Conservation (phyloP, 2,888 invertebrate species). For the Cephonodes hylas region DNA sequence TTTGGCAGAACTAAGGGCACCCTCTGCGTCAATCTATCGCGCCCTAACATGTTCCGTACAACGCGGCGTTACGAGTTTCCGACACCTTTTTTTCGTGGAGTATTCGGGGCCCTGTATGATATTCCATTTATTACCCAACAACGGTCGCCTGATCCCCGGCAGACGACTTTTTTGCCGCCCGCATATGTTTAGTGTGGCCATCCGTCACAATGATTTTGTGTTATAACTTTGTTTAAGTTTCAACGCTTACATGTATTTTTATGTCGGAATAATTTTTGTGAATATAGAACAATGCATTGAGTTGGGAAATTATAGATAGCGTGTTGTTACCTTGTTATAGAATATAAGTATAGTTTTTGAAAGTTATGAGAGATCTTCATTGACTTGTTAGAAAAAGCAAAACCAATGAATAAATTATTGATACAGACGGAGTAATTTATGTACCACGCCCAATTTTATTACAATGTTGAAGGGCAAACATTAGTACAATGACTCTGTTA, state of each 20-base stretch:
- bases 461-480: neutral
- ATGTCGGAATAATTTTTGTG: neutral
- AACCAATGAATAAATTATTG: neutral
- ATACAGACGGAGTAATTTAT: neutral
- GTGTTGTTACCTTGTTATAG: neutral
- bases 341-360: no score
- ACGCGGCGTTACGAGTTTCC: conserved; percentile 26
- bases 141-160: conserved; percentile 40
- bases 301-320: neutral
- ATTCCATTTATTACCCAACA: conserved; percentile 56
- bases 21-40: conserved; percentile 42
- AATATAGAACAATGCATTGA: neutral
- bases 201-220: conserved; percentile 48
- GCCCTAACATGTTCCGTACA: conserved; percentile 31
- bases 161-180: conserved; percentile 59
- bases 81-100: conserved; percentile 43
- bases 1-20: conserved; percentile 47
- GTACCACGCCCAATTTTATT: neutral
- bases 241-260: neutral
- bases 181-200: conserved; percentile 60
- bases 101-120: conserved; percentile 49
- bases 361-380: no score
- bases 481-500: neutral
- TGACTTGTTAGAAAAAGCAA: neutral
- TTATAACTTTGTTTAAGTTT: conserved; percentile 39